Base-by-base conservation (phyloP, 2,888 invertebrate genomes). In the Caenorhabditis sp. region DNA sequence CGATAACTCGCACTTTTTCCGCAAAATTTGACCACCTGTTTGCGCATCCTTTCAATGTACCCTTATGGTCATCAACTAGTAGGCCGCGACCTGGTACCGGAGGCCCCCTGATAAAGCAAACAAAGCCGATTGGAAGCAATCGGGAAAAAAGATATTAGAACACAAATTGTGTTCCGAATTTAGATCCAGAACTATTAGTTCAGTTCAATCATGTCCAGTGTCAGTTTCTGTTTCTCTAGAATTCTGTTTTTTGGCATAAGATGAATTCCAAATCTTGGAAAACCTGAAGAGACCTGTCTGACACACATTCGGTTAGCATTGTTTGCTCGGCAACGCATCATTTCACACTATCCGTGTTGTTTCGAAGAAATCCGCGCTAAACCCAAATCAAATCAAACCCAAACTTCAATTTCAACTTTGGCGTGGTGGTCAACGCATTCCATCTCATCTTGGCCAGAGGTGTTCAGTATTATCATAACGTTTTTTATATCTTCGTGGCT, bases 251-350 rank as follows among this genome's bases (percentile, higher is more conserved):
- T 11, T 11, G 8, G 2, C 18, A 24, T 22, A 1, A 18, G 26
- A 56, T 44, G 32, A 65, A 50, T 61, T 51, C 28, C 18, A 64
- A 62, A 69, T 37, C 28, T 26, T 18, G 24, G 24, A 72, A 50
- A 72, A 72, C 58, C 55, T 56, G 61, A 72, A 64, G 67, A 44
- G 24, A 53, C 61, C 61, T 35, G 56, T 55, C 55, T 77, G 62
- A 61, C 53, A 50, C 20, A 50, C 64, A 40, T 69, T 65, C 55
- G 69, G 69, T 64, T 69, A 77, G 67, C 77, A 77, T 70, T 81
- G 81, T 81, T 81, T 81, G 81, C 81, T 76, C 81, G 69, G 76
- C 40, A 65, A 62, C 81, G 81, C 81, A 58, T 64, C 72, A 68
- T 76, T 70, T 47, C 61, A 18, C 62, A 22, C 28, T 56, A 69